Conservation (phyloP, 2,113 vertebrate species). For the Limanda limanda region DNA sequence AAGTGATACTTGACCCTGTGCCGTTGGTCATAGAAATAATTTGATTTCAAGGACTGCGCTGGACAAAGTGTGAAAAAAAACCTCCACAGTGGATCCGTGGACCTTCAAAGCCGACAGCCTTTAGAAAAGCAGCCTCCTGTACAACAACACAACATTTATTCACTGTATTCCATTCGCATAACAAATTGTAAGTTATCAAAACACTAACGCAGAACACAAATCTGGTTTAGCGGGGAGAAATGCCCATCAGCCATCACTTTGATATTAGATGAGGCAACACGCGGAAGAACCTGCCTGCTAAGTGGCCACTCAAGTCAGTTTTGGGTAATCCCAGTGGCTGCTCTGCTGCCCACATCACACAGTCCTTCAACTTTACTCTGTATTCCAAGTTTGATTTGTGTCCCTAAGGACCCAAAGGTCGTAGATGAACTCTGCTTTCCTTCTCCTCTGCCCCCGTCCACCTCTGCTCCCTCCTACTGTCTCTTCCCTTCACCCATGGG, state of each 20-base stretch:
- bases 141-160: constrained; percentile 18
- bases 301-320: constrained; percentile 31
- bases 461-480: constrained; percentile 24
- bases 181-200: constrained; percentile 21
- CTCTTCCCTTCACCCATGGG: constrained; percentile 65
- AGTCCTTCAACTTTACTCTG: constrained; percentile 52
- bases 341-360: constrained; percentile 45
- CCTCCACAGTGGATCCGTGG: constrained; percentile 5
- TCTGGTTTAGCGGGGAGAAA: constrained; percentile 11
- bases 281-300: background rate
- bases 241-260: constrained; percentile 20
- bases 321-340: constrained; percentile 27
- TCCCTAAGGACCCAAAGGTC: constrained; percentile 69
- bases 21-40: constrained; percentile 45
- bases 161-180: constrained; percentile 9
- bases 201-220: background rate
- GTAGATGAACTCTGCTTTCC: constrained; percentile 42
- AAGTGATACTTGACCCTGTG: constrained; percentile 50
- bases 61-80: constrained; percentile 26
- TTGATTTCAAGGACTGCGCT: constrained; percentile 48
- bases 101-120: constrained; percentile 44
- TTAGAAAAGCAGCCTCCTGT: constrained; percentile 25
- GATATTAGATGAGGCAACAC: constrained; percentile 8
- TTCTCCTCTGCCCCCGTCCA: constrained; percentile 8
- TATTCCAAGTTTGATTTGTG: constrained; percentile 54